These are phyloP conservation scores for Trematomus bernacchii DNA, from an alignment of 2,797 vertebrate species.

Conservation along the genomic window DNA sequence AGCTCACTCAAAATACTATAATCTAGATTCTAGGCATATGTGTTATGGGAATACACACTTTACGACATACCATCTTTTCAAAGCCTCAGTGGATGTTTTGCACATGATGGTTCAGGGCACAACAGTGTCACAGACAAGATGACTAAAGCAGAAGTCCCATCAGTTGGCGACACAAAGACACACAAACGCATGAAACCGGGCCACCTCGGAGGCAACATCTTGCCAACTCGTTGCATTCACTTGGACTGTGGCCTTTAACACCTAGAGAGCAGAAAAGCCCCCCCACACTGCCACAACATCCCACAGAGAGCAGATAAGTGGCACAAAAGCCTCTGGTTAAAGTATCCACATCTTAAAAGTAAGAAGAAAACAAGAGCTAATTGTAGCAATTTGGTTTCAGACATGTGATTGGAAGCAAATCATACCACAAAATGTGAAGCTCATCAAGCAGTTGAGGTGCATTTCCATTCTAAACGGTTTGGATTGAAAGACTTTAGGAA, in stretches of 20 bases:
- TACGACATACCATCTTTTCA: conserved; percentile 1
- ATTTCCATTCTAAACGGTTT: background rate
- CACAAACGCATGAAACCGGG: conserved; percentile 45
- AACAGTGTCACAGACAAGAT: conserved; percentile 47
- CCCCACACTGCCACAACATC: conserved; percentile 31
- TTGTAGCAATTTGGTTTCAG: background rate
- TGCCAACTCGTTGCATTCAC: conserved; percentile 69
- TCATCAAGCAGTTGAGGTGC: background rate
- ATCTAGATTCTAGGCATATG: background rate
- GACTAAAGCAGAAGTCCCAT: conserved; percentile 67
- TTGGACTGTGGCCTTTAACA: conserved; percentile 63
- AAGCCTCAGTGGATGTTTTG: conserved; percentile 2
- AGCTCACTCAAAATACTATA: conserved; percentile 11
- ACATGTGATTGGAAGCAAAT: background rate
- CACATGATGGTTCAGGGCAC: conserved; percentile 6
- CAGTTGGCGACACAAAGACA: conserved; percentile 53
- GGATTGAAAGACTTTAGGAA: background rate
- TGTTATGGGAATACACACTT: conserved; percentile 17
- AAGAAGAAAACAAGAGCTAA: background rate
- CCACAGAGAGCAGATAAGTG: background rate
- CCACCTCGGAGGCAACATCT: conserved; percentile 70
- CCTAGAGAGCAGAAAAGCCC: conserved; percentile 40
- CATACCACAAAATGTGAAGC: background rate
- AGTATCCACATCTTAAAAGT: background rate
- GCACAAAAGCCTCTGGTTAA: background rate